phyloP scores from a whole-genome alignment of 2,113 vertebrate species.

The Pleuronectes platessa region DNA sequence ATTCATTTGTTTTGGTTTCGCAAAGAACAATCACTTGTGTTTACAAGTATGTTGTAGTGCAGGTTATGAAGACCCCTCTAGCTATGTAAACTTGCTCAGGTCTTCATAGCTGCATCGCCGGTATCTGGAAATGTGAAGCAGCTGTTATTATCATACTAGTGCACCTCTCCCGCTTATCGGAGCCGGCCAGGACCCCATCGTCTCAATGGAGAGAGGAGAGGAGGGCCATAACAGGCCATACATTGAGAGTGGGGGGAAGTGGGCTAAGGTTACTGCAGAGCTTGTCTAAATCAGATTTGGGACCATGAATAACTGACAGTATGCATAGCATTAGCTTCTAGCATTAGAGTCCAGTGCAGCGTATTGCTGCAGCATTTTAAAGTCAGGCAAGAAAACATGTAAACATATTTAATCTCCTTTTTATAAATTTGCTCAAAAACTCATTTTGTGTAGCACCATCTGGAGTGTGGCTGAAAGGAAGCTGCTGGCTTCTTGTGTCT shows the following conservation, averaged over 20 bases:
- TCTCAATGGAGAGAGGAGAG: not conserved
- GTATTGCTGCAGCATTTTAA: not conserved
- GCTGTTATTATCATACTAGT: slow-evolving; percentile 23
- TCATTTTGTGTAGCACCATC: not conserved
- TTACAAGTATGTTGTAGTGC: not conserved
- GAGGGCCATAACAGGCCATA: too few relatives aligned
- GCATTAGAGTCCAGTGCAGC: too few relatives aligned
- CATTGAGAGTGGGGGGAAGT: not conserved
- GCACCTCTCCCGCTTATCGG: slow-evolving; percentile 31
- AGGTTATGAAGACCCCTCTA: not conserved
- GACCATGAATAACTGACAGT: slow-evolving; percentile 6
- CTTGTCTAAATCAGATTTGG: slow-evolving; percentile 17
- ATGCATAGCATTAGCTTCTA: slow-evolving; percentile 12
- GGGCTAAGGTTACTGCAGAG: not conserved
- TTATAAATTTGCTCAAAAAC: not conserved
- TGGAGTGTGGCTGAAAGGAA: slow-evolving; percentile 5
- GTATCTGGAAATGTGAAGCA: slow-evolving; percentile 14
- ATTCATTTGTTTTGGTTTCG: slow-evolving; percentile 3
- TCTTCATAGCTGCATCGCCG: not conserved
- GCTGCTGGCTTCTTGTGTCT: slow-evolving; percentile 14
- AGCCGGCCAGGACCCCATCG: not conserved
- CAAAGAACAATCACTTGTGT: not conserved
- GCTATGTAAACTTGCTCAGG: not conserved
- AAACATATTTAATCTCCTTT: not conserved
- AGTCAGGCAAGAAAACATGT: not conserved